Evolutionary conservation across 2,888 invertebrate species (phyloP).

Genomic region (Drosophila infuscata): DNA sequence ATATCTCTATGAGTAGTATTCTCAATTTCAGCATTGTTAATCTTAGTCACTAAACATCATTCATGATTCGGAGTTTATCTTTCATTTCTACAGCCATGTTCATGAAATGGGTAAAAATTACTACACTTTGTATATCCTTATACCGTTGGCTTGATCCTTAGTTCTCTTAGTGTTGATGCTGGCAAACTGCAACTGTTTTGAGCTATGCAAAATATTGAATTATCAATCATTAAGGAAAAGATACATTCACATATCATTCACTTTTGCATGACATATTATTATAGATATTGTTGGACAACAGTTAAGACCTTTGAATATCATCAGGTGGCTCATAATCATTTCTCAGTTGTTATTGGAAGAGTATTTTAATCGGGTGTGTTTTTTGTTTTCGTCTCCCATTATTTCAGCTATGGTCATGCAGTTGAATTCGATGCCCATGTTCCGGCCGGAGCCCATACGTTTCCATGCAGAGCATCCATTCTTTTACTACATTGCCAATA

Average conservation of each 20-base stretch:
- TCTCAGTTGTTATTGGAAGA: background rate
- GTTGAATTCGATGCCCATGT: constrained; percentile 38
- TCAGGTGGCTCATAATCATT: background rate
- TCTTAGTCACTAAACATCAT: background rate
- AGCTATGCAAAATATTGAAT: background rate
- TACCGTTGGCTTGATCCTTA: no score
- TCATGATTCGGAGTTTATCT: background rate
- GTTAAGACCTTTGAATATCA: background rate
- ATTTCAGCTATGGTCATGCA: constrained; percentile 44
- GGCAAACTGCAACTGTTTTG: constrained; percentile 17
- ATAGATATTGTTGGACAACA: background rate
- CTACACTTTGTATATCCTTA: no score
- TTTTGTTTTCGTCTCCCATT: constrained; percentile 32
- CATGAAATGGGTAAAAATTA: background rate
- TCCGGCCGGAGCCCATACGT: constrained; percentile 41
- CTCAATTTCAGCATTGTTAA: background rate
- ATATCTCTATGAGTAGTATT: background rate
- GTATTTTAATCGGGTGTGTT: constrained; percentile 27
- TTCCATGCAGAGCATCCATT: constrained; percentile 68
- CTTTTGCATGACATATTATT: background rate
- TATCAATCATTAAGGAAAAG: background rate
- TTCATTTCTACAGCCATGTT: background rate
- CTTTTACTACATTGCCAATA: constrained; percentile 52
- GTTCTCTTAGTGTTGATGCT: constrained; percentile 7
- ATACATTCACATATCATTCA: background rate